A percentile compares a stretch with the other conserved stretches of the same genome.
These are phyloP conservation scores for Stenichneumon culpator DNA, from an alignment of 2,888 invertebrate species.

Conservation along the genomic window DNA sequence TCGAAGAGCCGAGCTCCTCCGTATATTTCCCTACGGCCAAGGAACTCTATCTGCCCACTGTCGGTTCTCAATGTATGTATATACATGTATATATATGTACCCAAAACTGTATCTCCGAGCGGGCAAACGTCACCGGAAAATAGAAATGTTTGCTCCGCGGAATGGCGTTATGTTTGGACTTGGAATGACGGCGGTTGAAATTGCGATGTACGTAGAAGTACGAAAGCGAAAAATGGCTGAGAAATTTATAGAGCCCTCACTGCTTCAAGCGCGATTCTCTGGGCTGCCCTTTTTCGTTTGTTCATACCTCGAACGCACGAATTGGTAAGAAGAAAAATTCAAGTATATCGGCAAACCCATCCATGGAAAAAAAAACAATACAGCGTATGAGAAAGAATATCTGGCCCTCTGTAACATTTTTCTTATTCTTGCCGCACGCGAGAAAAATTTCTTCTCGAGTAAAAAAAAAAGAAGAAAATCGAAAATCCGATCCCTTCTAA, in stretches of 20 bases:
- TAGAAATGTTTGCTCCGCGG: slow-evolving; percentile 84
- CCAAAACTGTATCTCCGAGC: slow-evolving; percentile 76
- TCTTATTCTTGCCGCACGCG: background rate
- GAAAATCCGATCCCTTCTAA: background rate
- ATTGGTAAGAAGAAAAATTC: background rate
- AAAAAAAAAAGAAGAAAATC: background rate
- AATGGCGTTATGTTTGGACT: slow-evolving; percentile 84
- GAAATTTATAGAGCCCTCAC: slow-evolving; percentile 49
- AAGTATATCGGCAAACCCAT: too few species aligned
- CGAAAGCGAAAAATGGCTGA: slow-evolving; percentile 62
- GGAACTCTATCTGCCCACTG: slow-evolving; percentile 23
- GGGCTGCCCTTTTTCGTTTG: slow-evolving; percentile 54
- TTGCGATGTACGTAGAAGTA: slow-evolving; percentile 71
- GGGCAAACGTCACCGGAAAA: slow-evolving; percentile 79
- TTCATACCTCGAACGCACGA: slow-evolving; percentile 12
- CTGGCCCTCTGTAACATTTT: background rate
- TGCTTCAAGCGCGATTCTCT: slow-evolving; percentile 35
- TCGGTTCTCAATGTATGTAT: slow-evolving; percentile 25
- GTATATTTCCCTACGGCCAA: slow-evolving; percentile 49
- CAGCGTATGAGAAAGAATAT: too few species aligned
- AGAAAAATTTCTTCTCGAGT: background rate
- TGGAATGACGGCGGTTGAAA: slow-evolving; percentile 84
- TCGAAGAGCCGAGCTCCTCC: slow-evolving; percentile 61
- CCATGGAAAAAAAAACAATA: too few species aligned
- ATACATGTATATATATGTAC: background rate